Evolutionary conservation across 2,113 vertebrate genomes (phyloP).

Genomic region (Equus przewalskii): DNA sequence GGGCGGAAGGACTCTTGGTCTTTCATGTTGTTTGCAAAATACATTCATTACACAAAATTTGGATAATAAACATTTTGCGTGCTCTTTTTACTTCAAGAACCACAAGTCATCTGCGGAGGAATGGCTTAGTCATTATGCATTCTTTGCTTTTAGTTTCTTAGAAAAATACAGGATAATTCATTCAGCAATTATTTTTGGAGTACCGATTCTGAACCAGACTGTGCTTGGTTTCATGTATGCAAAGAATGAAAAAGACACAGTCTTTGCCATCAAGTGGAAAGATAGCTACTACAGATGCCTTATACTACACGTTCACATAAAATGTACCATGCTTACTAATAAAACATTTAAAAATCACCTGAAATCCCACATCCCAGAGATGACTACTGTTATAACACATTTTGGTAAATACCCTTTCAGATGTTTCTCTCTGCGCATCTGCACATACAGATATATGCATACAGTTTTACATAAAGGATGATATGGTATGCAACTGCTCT

Average conservation of each 20-base stretch:
- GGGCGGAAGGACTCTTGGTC: not conserved
- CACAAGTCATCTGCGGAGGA: not conserved
- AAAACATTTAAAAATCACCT: not conserved
- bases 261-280: not conserved
- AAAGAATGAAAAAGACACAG: not conserved
- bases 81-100: not conserved
- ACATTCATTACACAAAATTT: not conserved
- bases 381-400: not conserved
- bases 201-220: not conserved
- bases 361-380: not conserved
- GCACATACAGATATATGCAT: not conserved
- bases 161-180: not conserved
- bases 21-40: not conserved
- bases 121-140: not conserved
- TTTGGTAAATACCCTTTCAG: not conserved
- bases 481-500: not conserved
- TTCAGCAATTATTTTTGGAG: not conserved
- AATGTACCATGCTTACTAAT: not conserved
- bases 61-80: not conserved
- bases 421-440: not conserved
- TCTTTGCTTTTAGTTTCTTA: slow-evolving; percentile 9
- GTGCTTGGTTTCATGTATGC: not conserved
- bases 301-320: not conserved
- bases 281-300: not conserved
- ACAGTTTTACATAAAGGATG: not conserved